Percentiles rank a stretch among this genome's conserved stretches.
Evolutionary conservation across 2,113 vertebrate genomes (phyloP).

Genomic region (Grammomys dolichurus): DNA sequence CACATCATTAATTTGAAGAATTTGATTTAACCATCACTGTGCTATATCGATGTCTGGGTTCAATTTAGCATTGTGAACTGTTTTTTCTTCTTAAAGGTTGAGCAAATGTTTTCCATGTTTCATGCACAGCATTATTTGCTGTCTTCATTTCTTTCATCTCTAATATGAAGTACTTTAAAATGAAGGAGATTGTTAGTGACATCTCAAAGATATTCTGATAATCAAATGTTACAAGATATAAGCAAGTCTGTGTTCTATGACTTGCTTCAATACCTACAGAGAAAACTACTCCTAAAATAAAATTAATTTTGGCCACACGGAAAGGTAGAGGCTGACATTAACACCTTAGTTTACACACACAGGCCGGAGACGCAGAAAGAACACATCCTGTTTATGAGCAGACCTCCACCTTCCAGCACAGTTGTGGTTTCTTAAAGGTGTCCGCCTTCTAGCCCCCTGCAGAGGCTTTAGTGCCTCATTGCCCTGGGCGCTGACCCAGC

Average conservation of each 20-base stretch:
- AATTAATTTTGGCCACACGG: not conserved
- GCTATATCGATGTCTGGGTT: constrained; percentile 65
- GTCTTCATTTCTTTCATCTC: constrained; percentile 55
- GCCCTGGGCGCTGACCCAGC: constrained; percentile 80
- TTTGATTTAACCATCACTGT: constrained; percentile 26
- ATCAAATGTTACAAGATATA: constrained; percentile 30
- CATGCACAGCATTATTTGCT: constrained; percentile 28
- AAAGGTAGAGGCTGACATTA: not conserved
- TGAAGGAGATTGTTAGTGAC: constrained; percentile 62
- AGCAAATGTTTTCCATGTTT: constrained; percentile 57
- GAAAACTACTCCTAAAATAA: constrained; percentile 11
- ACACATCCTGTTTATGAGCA: not conserved
- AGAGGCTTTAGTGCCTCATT: constrained; percentile 73
- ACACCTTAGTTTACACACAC: not conserved
- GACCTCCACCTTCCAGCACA: not conserved
- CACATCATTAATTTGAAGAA: constrained; percentile 65
- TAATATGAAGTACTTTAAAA: constrained; percentile 70
- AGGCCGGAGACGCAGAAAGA: not conserved
- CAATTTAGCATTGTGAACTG: constrained; percentile 59
- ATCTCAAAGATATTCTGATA: constrained; percentile 48
- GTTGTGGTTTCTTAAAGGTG: constrained; percentile 46
- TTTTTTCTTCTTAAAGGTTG: constrained; percentile 49
- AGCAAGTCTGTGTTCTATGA: not conserved
- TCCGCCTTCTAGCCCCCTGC: constrained; percentile 71
- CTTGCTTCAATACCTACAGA: constrained; percentile 1